Percentiles rank a stretch among this genome's conserved stretches.
phyloP scores from a whole-genome alignment of 2,797 vertebrate genomes.

The Danio choprae region DNA sequence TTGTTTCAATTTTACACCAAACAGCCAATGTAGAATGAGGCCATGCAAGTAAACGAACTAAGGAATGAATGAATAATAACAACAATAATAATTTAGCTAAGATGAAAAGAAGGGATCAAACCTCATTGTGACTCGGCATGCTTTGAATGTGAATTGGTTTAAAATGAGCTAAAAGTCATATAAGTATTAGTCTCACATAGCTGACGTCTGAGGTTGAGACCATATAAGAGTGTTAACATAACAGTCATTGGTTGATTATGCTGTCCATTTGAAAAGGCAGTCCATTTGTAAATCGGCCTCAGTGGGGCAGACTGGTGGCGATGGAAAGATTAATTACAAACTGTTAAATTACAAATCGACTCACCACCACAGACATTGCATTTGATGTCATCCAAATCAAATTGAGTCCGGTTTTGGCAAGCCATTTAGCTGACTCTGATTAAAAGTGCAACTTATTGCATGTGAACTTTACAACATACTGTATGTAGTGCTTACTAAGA shows the following conservation, averaged over 20 bases:
- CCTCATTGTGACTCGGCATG: not conserved
- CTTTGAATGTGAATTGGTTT: slow-evolving; percentile 16
- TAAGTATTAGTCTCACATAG: not conserved
- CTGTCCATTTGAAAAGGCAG: not conserved
- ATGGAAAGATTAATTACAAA: not conserved
- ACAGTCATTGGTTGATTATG: not conserved
- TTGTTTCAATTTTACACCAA: not conserved
- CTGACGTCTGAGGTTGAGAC: no score
- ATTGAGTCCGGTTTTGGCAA: not conserved
- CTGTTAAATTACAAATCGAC: not conserved
- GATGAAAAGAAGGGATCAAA: not conserved
- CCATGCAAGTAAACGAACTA: not conserved
- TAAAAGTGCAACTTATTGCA: not conserved
- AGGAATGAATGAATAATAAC: no score
- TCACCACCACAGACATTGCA: no score
- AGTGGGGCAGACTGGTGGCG: not conserved
- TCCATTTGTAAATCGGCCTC: not conserved
- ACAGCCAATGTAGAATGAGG: not conserved
- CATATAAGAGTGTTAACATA: not conserved
- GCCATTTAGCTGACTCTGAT: not conserved
- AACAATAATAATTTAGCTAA: not conserved
- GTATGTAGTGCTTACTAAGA: not conserved
- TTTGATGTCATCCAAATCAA: not conserved
- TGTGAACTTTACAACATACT: not conserved
- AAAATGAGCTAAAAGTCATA: not conserved